phyloP scores from a whole-genome alignment of 2,888 invertebrate species.

The Andrena chrysosceles region DNA sequence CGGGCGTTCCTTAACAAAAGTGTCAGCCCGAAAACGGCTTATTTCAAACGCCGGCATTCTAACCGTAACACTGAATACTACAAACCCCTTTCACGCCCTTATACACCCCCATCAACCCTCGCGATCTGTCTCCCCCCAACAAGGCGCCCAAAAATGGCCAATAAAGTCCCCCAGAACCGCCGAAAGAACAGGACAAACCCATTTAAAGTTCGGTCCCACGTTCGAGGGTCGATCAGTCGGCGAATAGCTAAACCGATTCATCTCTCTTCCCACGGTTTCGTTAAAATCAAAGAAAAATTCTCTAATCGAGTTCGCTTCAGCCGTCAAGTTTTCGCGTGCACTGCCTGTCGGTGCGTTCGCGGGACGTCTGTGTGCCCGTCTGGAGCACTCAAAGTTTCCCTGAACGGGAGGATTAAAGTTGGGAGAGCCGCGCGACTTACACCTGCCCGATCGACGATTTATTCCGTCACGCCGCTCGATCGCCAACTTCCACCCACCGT shows the following conservation, averaged over 20 bases:
- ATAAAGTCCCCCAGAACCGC: background rate
- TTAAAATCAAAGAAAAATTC: conserved; percentile 72
- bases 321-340: conserved; percentile 17
- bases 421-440: conserved; percentile 57
- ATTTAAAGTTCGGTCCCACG: no score
- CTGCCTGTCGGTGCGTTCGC: background rate
- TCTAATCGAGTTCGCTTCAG: conserved; percentile 70
- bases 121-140: background rate
- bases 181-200: no score
- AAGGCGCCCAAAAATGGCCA: background rate
- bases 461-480: conserved; percentile 67
- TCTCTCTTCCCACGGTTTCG: background rate
- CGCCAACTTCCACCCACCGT: conserved; percentile 50
- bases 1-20: conserved; percentile 29
- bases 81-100: background rate
- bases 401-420: conserved; percentile 64
- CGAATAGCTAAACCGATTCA: background rate
- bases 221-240: no score
- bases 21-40: conserved; percentile 22
- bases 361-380: conserved; percentile 10
- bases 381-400: conserved; percentile 38
- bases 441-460: conserved; percentile 76
- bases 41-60: background rate
- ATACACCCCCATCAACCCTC: background rate
- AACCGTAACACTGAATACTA: background rate